phyloP scores from a whole-genome alignment of 2,797 vertebrate species.

The Heliangelus exortis region DNA sequence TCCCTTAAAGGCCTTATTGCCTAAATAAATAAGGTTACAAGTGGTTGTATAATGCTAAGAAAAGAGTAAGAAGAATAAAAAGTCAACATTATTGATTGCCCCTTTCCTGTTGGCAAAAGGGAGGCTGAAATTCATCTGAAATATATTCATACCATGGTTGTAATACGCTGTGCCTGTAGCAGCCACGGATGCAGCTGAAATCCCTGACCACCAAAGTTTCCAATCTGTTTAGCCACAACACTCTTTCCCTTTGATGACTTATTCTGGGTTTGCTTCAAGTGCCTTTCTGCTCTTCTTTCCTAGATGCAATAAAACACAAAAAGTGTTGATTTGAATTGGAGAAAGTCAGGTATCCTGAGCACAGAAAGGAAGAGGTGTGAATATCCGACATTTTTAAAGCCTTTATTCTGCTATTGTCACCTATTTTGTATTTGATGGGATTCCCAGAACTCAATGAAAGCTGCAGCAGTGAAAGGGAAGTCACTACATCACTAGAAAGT shows the following conservation, averaged over 20 bases:
- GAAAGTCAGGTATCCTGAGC: neutral
- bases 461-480: neutral
- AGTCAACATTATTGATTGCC: neutral
- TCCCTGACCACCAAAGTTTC: neutral
- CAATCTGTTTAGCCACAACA: neutral
- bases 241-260: neutral
- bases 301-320: neutral
- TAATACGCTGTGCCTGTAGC: neutral
- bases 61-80: constrained; percentile 22
- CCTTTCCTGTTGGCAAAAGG: neutral
- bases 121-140: neutral
- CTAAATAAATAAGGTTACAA: constrained; percentile 66
- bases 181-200: neutral
- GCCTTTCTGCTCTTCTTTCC: neutral
- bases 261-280: neutral
- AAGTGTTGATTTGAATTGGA: neutral
- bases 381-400: neutral
- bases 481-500: neutral
- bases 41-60: constrained; percentile 18
- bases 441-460: neutral
- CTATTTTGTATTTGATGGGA: neutral
- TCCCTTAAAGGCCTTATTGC: constrained; percentile 66
- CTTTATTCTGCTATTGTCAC: neutral
- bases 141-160: neutral
- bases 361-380: neutral